These are phyloP conservation scores for Esperia sulphurella DNA, from an alignment of 2,888 invertebrate species.

Conservation along the genomic window DNA sequence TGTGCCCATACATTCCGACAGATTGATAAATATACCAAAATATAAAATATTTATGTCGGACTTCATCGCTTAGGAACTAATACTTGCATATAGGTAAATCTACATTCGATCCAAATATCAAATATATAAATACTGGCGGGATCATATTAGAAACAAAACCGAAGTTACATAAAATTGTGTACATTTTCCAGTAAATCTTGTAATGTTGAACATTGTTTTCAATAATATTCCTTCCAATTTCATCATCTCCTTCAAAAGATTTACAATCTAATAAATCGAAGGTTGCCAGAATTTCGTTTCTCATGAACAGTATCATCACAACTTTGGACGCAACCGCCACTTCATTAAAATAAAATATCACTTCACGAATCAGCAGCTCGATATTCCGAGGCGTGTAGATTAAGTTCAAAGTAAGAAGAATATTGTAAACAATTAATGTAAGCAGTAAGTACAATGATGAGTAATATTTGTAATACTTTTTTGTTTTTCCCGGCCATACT, in stretches of 20 bases:
- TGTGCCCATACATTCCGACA: conserved; percentile 39
- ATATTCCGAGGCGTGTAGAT: conserved; percentile 47
- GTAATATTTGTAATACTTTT: conserved; percentile 45
- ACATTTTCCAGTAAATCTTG: conserved; percentile 36
- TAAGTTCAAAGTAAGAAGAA: conserved; percentile 39
- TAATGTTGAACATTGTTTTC: conserved; percentile 38
- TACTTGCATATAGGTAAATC: conserved; percentile 40
- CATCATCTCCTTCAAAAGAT: conserved; percentile 35
- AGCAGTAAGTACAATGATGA: conserved; percentile 36
- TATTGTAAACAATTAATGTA: conserved; percentile 27
- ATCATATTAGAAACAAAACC: conserved; percentile 30
- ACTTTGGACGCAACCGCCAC: conserved; percentile 38
- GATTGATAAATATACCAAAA: conserved; percentile 49
- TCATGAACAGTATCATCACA: conserved; percentile 36
- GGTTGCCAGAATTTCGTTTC: conserved; percentile 36
- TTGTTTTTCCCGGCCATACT: conserved; percentile 42
- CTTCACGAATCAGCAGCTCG: conserved; percentile 46
- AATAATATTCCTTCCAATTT: conserved; percentile 38
- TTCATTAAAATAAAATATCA: conserved; percentile 48
- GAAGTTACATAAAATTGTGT: conserved; percentile 28
- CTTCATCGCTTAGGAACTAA: conserved; percentile 38
- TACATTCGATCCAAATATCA: conserved; percentile 28
- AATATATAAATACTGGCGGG: conserved; percentile 32
- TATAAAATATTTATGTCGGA: conserved; percentile 27
- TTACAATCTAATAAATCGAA: conserved; percentile 49